Evolutionary conservation across 2,888 invertebrate species (phyloP).

Genomic region (Temnothorax unifasciatus): DNA sequence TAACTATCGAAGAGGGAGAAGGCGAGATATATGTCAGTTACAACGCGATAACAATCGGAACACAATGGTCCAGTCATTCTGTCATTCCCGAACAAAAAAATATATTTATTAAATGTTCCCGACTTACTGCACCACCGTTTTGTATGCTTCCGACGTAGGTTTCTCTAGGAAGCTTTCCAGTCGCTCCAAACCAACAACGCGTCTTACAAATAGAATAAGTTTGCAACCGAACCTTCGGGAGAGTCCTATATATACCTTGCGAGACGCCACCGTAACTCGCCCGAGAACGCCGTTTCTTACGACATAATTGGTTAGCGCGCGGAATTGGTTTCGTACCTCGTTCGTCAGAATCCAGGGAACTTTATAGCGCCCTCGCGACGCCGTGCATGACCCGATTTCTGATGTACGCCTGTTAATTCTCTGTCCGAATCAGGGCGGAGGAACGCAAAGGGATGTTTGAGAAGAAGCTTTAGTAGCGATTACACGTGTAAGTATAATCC

Average conservation of each 20-base stretch:
- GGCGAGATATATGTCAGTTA: not conserved
- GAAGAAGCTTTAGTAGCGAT: constrained; percentile 37
- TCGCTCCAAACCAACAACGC: not conserved
- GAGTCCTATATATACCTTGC: constrained; percentile 47
- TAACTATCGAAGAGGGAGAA: not conserved
- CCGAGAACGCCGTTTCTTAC: constrained; percentile 64
- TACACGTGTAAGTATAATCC: constrained; percentile 40
- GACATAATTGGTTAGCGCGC: constrained; percentile 69
- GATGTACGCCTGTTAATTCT: constrained; percentile 51
- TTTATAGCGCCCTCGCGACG: constrained; percentile 39
- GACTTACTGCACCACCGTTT: not conserved
- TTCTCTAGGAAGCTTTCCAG: not conserved
- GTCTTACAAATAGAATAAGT: constrained; percentile 76
- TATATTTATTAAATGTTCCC: not conserved
- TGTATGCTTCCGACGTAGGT: not conserved
- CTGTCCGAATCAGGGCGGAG: constrained; percentile 3
- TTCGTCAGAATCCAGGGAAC: constrained; percentile 39
- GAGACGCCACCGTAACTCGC: constrained; percentile 64
- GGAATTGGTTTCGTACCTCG: constrained; percentile 62
- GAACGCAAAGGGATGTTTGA: constrained; percentile 1
- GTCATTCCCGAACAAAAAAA: not conserved
- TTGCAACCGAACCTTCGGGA: constrained; percentile 61
- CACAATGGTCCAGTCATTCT: not conserved
- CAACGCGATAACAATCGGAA: not conserved
- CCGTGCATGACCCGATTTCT: constrained; percentile 43